Base-by-base conservation (phyloP, 2,113 vertebrate genomes). In the Peucedramus taeniatus region DNA sequence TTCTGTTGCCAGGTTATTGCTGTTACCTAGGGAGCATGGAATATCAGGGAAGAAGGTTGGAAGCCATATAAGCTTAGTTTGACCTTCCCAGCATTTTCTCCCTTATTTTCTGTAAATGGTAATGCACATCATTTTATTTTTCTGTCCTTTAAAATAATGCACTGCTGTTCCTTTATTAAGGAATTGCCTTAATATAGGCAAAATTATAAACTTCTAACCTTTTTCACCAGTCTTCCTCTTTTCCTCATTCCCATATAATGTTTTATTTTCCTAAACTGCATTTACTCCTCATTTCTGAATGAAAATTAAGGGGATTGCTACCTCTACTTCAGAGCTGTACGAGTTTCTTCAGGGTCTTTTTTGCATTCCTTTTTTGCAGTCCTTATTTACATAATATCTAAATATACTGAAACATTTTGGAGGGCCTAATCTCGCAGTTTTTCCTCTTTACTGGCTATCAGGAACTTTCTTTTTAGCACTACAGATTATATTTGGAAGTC, bases 11-110 rank as follows among this genome's bases (percentile, higher is more conserved):
- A 49, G 15, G 11, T 89, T 59, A 5, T 37, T 78, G 21, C 7
- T 68, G 26, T 68, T 70, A 14, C 5, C 11, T 69, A 16, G 13
- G 16, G 18, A 63, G 8, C 3, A 27, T 8, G 23, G 14, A 69
- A 7, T 45, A 11, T 8, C 10, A 2, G 23, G 8, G 31, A 26
- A 63, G 30, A 50, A 71, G 14, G 11, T 15, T 76, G 61, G 24
- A 45, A 40, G 1, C 12, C 14, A 3, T 44, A 6, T 23, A 72
- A 71, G 19, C 23, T 79, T 64, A 20, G 17, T 26, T 66, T 54
- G 13, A 39, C 1, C 4, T 47, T 79, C 71, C 7, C 31, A 39
- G 21, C 1, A 17, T 16, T 7, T 66, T 60, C 23, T 0, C 21
- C 9, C 7, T 63, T 64, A 1, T 76, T 76, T 91, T 66, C 7